Evolutionary conservation across 2,113 vertebrate species (phyloP).

Genomic region (Ranitomeya variabilis): DNA sequence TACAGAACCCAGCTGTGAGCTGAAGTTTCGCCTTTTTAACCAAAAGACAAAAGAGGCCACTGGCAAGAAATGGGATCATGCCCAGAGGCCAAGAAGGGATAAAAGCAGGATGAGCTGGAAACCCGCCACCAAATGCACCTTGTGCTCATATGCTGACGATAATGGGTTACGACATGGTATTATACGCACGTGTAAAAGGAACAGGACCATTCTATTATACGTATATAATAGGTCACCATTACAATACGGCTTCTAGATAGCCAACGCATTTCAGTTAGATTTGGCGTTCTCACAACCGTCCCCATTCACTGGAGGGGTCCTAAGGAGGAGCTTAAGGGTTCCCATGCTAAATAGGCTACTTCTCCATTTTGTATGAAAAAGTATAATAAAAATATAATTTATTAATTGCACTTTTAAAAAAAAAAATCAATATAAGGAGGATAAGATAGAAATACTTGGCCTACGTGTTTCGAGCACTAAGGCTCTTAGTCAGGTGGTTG

Average conservation of each 20-base stretch:
- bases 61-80: conserved; percentile 22
- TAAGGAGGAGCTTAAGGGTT: too few species aligned
- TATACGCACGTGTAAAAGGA: background rate
- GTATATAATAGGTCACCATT: background rate
- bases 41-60: conserved; percentile 30
- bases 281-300: too few species aligned
- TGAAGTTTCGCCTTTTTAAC: background rate
- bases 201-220: background rate
- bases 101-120: background rate
- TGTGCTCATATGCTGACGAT: background rate
- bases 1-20: background rate
- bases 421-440: too few species aligned
- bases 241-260: background rate
- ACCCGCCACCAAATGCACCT: background rate
- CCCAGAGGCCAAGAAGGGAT: background rate
- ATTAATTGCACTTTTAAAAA: too few species aligned
- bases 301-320: too few species aligned
- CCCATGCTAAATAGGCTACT: too few species aligned
- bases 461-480: too few species aligned
- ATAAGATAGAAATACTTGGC: too few species aligned
- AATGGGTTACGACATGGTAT: background rate
- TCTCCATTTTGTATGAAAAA: too few species aligned
- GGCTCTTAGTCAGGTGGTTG: too few species aligned
- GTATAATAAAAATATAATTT: too few species aligned
- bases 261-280: too few species aligned